Percentiles rank a stretch among this genome's conserved stretches.
Conservation (phyloP, 2,113 vertebrate genomes). For the Upupa epops region DNA sequence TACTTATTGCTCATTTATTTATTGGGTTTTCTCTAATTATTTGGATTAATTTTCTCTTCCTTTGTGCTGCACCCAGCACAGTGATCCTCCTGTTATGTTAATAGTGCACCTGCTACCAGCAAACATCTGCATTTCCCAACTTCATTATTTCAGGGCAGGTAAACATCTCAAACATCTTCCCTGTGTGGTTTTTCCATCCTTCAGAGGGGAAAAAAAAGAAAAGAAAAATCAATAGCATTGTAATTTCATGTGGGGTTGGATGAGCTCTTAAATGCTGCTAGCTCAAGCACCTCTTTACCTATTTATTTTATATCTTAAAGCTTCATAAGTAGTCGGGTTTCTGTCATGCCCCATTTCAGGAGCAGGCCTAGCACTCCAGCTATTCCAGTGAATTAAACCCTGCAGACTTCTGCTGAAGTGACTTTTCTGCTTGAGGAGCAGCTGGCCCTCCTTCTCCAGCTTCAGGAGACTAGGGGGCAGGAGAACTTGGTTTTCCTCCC, state of each 20-base stretch:
- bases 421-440: not conserved
- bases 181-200: not conserved
- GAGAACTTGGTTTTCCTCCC: not conserved
- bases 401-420: not conserved
- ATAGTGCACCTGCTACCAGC: not conserved
- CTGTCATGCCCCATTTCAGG: not conserved
- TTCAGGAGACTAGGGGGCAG: not conserved
- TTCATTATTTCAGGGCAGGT: not conserved
- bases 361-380: not conserved
- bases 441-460: not conserved
- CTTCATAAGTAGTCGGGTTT: slow-evolving; percentile 1
- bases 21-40: too few species aligned
- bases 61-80: not conserved
- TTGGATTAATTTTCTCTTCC: not conserved
- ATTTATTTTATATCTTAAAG: slow-evolving; percentile 8
- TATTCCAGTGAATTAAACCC: not conserved
- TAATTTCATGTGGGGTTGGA: not conserved
- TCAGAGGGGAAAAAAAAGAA: not conserved
- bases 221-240: not conserved
- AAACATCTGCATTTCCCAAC: not conserved
- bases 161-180: not conserved
- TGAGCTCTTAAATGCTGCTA: not conserved
- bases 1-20: too few species aligned
- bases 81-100: not conserved
- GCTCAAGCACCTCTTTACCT: not conserved